phyloP scores from a whole-genome alignment of 2,113 vertebrate genomes.

The Panurus biarmicus region DNA sequence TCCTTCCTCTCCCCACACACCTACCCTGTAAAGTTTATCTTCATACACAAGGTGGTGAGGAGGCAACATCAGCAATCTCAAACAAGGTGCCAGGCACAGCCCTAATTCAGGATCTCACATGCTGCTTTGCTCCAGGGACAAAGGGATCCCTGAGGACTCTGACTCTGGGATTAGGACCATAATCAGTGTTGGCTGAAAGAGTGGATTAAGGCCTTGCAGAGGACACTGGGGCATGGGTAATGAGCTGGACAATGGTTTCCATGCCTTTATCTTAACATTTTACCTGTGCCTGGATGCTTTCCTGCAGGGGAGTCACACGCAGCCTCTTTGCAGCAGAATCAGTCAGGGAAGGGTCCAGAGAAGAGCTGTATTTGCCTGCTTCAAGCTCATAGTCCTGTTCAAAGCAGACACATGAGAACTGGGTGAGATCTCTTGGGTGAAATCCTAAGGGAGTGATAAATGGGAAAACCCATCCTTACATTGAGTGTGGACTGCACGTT shows the following conservation, averaged over 20 bases:
- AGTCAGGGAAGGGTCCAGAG: conserved; percentile 69
- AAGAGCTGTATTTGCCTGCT: conserved; percentile 80
- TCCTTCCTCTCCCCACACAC: not conserved
- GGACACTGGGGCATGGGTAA: not conserved
- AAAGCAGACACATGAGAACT: not conserved
- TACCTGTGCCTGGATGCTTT: conserved; percentile 85
- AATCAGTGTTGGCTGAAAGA: not conserved
- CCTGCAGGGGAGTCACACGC: conserved; percentile 68
- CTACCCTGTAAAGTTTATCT: not conserved
- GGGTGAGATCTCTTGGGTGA: not conserved
- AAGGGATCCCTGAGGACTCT: not conserved
- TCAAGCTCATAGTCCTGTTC: conserved; percentile 84
- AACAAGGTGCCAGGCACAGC: not conserved
- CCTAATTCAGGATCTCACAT: not conserved
- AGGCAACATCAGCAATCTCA: not conserved
- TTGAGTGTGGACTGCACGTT: conserved; percentile 80
- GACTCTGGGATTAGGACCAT: not conserved
- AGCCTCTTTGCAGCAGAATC: conserved; percentile 65
- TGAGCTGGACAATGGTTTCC: not conserved
- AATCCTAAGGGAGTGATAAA: not conserved
- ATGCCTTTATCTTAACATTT: not conserved
- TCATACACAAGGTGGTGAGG: not conserved
- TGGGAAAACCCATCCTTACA: conserved; percentile 61
- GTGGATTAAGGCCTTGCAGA: not conserved
- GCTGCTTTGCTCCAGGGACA: not conserved